Evolutionary conservation across 2,888 invertebrate species (phyloP).

Genomic region (Torymus auratus): DNA sequence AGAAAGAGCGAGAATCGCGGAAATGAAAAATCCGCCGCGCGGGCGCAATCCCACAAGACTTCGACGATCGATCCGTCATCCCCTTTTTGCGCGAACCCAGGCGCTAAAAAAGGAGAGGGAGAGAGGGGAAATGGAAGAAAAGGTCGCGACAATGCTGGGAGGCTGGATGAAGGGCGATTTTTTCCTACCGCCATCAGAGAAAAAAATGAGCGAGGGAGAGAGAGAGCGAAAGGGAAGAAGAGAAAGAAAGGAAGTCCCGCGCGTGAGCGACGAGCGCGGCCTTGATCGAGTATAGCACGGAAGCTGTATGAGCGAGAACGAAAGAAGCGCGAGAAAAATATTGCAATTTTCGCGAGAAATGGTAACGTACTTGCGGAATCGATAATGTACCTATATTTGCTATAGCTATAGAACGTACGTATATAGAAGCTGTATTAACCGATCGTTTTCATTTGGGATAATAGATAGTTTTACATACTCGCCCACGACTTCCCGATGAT

Average conservation of each 20-base stretch:
- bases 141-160: not conserved
- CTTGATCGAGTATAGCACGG: slow-evolving; percentile 22
- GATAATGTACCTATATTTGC: not conserved
- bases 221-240: not conserved
- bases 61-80: slow-evolving; percentile 25
- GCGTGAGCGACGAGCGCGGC: not conserved
- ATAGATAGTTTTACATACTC: too few species aligned
- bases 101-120: not conserved
- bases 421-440: too few species aligned
- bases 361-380: not conserved
- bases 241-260: too few species aligned
- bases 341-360: slow-evolving; percentile 5
- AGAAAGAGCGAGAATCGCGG: not conserved
- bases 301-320: not conserved
- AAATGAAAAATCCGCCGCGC: slow-evolving; percentile 27
- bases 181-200: not conserved
- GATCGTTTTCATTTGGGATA: too few species aligned
- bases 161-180: not conserved
- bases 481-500: too few species aligned
- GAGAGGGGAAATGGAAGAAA: not conserved
- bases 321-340: not conserved
- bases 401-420: too few species aligned
- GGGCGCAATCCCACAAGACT: slow-evolving; percentile 18
- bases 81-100: not conserved
- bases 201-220: not conserved